Base-by-base conservation (phyloP, 2,888 invertebrate species). In the Coremacera marginata region DNA sequence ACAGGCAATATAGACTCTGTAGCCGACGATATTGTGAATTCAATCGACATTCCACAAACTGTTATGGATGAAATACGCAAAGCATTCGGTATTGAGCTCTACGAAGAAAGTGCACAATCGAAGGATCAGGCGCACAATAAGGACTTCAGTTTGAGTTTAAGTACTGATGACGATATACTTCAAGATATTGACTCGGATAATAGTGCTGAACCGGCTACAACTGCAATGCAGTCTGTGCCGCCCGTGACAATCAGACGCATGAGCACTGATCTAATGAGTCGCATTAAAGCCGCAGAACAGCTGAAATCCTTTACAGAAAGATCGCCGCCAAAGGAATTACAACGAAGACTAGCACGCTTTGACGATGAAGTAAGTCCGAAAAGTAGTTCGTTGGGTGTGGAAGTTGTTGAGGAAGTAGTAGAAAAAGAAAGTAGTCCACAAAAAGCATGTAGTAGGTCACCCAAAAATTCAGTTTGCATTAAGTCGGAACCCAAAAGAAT, bases 1-100 rank as follows among this genome's bases (percentile, higher is more conserved):
- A 81, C 81, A 5, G 80, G 81, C 2, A 76, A 78, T 7, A 70
- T 68, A 14, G 82, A 84, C 0, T 81, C 86, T 22, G 82, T 87
- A n/a, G 86, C 88, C 14, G 89, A 89, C 76, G 87, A 86, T 62
- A 86, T 86, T 73, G 87, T 88, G 5, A 89, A 89, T 63, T 81
- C 86, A 5, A 86, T 84, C 22, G 84, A 87, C 73, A 84, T 89
- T 77, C 89, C 89, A 1, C 83, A 84, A 22, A 73, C 83, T 1
- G 78, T 89, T 11, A 82, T 89, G 37, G 84, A 86, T 25, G 86
- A 89, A 77, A 89, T 89, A 73, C 82, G 86, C 72, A 84, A 86
- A 76, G 86, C 85, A 0, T 85, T 89, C n/a, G 88, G 86, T 16
- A 83, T 88, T 34, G 83, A 88, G 49, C 80, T 87, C n/a, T 77